Percentiles rank a stretch among this genome's conserved stretches.
These are phyloP conservation scores for Okapia johnstoni DNA, from an alignment of 2,113 vertebrate species.

Conservation along the genomic window DNA sequence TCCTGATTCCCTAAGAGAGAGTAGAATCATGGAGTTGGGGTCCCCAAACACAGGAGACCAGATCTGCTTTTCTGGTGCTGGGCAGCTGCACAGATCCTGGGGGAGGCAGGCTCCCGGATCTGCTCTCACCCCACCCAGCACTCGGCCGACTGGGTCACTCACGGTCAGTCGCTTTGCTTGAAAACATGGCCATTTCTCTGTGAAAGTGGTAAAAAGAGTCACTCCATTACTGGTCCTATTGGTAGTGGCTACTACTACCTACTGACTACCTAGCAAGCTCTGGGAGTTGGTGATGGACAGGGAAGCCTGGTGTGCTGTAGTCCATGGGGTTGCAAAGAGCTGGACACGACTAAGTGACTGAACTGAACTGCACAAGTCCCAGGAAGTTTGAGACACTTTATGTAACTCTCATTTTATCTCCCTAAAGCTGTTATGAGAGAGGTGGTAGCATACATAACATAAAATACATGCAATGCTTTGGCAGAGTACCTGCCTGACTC, in stretches of 20 bases:
- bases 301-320: background rate
- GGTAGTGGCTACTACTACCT: background rate
- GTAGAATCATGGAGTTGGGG: background rate
- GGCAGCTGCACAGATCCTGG: background rate
- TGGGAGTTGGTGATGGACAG: background rate
- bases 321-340: background rate
- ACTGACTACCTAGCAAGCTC: background rate
- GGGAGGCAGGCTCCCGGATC: background rate
- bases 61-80: background rate
- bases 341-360: background rate
- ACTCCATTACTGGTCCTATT: background rate
- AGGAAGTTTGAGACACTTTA: background rate
- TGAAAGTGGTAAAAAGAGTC: background rate
- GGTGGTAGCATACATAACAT: background rate
- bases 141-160: background rate
- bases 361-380: background rate
- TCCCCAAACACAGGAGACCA: background rate
- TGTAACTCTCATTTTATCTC: background rate
- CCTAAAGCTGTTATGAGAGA: background rate
- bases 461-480: background rate
- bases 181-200: background rate
- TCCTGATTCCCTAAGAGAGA: background rate
- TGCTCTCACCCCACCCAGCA: accelerated
- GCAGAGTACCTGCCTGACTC: background rate
- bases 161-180: background rate